Conservation (phyloP, 2,888 invertebrate genomes). For the Notocelia uddmanniana region DNA sequence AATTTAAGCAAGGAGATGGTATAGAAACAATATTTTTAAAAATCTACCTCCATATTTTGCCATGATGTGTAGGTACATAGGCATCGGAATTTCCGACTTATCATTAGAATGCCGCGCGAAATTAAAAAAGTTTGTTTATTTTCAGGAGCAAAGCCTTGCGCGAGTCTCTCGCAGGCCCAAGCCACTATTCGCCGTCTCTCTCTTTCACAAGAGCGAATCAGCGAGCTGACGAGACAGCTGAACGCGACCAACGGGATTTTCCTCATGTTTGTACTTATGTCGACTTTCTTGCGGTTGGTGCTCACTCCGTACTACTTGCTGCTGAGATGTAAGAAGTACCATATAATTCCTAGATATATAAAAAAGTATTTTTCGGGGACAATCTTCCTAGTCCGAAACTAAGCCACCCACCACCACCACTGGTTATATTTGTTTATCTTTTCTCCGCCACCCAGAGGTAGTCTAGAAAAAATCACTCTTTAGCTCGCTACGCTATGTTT, state of each 20-base stretch:
- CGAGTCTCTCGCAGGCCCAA: neutral
- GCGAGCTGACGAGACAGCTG: slow-evolving; percentile 70
- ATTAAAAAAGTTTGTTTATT: neutral
- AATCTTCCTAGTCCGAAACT: too few species aligned
- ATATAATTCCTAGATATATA: neutral
- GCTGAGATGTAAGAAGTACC: slow-evolving; percentile 57
- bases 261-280: slow-evolving; percentile 69
- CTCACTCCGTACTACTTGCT: slow-evolving; percentile 81
- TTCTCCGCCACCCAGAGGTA: too few species aligned
- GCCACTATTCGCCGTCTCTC: slow-evolving; percentile 64
- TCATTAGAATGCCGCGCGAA: neutral
- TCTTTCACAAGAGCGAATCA: slow-evolving; percentile 68
- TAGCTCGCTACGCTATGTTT: too few species aligned
- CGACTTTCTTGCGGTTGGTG: slow-evolving; percentile 78
- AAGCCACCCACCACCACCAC: too few species aligned
- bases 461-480: too few species aligned
- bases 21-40: too few species aligned
- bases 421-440: too few species aligned
- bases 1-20: too few species aligned
- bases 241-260: slow-evolving; percentile 70
- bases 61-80: too few species aligned
- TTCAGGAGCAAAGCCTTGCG: neutral
- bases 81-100: too few species aligned
- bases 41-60: too few species aligned
- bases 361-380: neutral